Conservation (phyloP, 2,113 vertebrate genomes). For the Dryoscopus gambensis region DNA sequence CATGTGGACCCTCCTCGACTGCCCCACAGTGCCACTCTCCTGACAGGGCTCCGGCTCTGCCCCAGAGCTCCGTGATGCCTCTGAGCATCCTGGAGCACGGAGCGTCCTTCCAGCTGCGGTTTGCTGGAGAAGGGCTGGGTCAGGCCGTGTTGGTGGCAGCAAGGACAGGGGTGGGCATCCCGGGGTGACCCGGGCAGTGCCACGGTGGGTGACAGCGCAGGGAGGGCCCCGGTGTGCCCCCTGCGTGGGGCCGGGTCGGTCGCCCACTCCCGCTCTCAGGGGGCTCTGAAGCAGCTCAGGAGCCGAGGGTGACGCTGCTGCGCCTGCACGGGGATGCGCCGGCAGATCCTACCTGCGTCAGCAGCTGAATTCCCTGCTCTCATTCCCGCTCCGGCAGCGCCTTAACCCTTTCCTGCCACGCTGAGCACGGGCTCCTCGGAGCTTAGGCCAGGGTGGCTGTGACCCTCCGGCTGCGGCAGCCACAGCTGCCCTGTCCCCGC, state of each 20-base stretch:
- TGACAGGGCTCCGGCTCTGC: neutral
- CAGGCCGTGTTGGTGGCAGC: neutral
- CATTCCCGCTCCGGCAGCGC: neutral
- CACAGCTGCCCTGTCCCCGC: neutral
- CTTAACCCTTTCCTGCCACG: conserved; percentile 9
- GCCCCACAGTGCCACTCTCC: neutral
- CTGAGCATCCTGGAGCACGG: neutral
- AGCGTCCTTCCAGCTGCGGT: conserved; percentile 1
- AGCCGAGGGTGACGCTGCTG: neutral
- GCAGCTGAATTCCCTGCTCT: conserved; percentile 43
- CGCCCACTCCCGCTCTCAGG: rapidly evolving
- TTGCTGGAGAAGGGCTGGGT: neutral
- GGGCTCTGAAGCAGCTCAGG: neutral
- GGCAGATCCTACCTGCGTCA: conserved; percentile 54
- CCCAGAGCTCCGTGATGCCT: neutral
- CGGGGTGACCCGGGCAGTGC: neutral
- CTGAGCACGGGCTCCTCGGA: neutral
- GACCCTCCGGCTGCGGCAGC: rapidly evolving
- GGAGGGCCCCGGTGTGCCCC: neutral
- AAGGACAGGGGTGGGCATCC: neutral
- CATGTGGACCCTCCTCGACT: neutral
- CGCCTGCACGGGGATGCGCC: neutral
- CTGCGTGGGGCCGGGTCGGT: rapidly evolving
- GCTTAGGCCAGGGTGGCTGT: rapidly evolving
- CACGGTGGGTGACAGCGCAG: rapidly evolving